Evolutionary conservation across 2,888 invertebrate genomes (phyloP), one percentile per base, ranked within the genome.

Genomic region (Lasioglossum leucozonium): DNA sequence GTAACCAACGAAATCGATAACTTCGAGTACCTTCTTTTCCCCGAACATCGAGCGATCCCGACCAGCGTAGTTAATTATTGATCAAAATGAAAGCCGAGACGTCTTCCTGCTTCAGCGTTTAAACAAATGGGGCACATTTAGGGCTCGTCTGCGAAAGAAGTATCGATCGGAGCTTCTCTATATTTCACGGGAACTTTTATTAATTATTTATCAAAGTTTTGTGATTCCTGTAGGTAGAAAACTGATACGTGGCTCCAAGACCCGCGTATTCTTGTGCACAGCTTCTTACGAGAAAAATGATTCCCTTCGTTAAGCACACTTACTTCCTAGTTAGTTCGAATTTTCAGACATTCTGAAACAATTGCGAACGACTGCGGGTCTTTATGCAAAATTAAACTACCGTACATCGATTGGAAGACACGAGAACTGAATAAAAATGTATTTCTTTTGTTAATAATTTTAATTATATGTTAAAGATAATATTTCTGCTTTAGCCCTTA

Each of bases 131-230:
- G 22, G 22, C 67, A 37, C 22, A 37, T 67, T 37, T 37, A 67
- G 37, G 11, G 18, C 22, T 67, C 37, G 37, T 18, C 37, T 37
- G 10, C 22, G 22, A 22, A n/a, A 5, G 22, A 67, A 37, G 67
- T 34, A 37, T 67, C 67, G 37, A 22, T 69, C n/a, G n/a, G 37
- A 69, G 69, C n/a, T 69, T 69, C n/a, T 69, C 40, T n/a, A 40
- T 13, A n/a, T 69, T 69, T 40, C 40, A n/a, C n/a, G n/a, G 13
- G 40, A 69, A 69, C n/a, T 40, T n/a, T 77, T 55, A 77, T 77
- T 42, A 30, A 42, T 77, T 69, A 69, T 40, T 37, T 40, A 40
- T 40, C 37, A 6, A 40, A 69, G 37, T 69, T 69, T n/a, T 69
- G 40, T 40, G 40, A 69, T 69, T 40, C 22, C 40, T n/a, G 40